Evolutionary conservation across 2,888 invertebrate species (phyloP).

Genomic region (Alloscopus bannaensis): DNA sequence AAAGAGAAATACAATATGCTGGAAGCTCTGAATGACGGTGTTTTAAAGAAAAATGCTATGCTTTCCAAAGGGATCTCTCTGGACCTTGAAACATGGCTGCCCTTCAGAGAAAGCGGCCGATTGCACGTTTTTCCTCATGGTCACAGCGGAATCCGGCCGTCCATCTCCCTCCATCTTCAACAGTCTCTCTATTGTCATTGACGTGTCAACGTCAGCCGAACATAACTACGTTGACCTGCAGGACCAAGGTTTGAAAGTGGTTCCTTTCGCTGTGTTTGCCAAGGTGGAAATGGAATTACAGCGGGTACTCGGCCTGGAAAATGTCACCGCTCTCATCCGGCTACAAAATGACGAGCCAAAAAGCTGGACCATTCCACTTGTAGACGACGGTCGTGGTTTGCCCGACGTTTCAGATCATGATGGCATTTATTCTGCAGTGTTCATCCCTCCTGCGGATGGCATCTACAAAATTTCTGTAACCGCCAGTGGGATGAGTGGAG

Average conservation of each 20-base stretch:
- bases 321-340: conserved; percentile 47
- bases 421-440: conserved; percentile 63
- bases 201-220: conserved; percentile 63
- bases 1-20: not conserved
- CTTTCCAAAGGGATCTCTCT: conserved; percentile 44
- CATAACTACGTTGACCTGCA: conserved; percentile 65
- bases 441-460: conserved; percentile 50
- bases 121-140: conserved; percentile 57
- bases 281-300: conserved; percentile 58
- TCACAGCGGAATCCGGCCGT: conserved; percentile 17
- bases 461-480: conserved; percentile 52
- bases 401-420: conserved; percentile 58
- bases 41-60: not conserved
- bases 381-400: conserved; percentile 47
- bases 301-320: conserved; percentile 44
- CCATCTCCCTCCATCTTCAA: conserved; percentile 22
- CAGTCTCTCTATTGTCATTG: conserved; percentile 38
- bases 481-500: conserved; percentile 27
- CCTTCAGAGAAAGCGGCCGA: conserved; percentile 20
- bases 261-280: conserved; percentile 66
- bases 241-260: conserved; percentile 42
- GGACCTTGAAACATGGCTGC: conserved; percentile 40
- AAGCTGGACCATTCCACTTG: conserved; percentile 35
- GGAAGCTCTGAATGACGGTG: too few relatives aligned
- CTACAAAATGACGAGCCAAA: conserved; percentile 25